A percentile compares a stretch with the other conserved stretches of the same genome.
Conservation (phyloP, 2,113 vertebrate species). For the Epinephelus moara region DNA sequence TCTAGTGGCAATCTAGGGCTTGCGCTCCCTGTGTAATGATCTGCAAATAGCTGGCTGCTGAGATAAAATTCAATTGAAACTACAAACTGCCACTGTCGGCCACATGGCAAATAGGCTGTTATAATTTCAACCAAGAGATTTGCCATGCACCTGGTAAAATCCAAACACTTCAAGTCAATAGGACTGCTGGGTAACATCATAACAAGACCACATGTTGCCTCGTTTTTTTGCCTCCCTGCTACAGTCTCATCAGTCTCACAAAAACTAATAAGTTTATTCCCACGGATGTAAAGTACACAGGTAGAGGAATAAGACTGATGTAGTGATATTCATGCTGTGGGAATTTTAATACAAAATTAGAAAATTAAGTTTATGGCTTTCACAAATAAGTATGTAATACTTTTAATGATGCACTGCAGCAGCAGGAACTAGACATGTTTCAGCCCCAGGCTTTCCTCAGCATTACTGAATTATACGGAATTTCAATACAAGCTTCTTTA, state of each 20-base stretch:
- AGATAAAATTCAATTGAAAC: slow-evolving; percentile 81
- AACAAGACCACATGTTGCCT: slow-evolving; percentile 59
- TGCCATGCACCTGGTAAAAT: slow-evolving; percentile 64
- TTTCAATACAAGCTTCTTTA: slow-evolving; percentile 14
- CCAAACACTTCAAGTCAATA: slow-evolving; percentile 65
- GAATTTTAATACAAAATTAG: background rate
- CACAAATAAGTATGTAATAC: too few species aligned
- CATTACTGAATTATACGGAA: too few species aligned
- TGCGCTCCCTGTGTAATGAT: slow-evolving; percentile 76
- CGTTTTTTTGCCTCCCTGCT: slow-evolving; percentile 1
- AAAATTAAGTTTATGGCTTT: too few species aligned
- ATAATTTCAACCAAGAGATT: slow-evolving; percentile 61
- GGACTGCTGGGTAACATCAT: slow-evolving; percentile 57
- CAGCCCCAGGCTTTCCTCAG: too few species aligned
- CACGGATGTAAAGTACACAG: background rate
- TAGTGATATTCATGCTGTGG: background rate
- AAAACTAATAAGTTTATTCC: slow-evolving; percentile 8
- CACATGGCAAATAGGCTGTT: slow-evolving; percentile 72
- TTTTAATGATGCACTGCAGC: too few species aligned
- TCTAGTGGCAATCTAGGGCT: slow-evolving; percentile 74
- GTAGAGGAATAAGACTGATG: background rate
- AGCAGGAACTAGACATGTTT: too few species aligned
- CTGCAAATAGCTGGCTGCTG: slow-evolving; percentile 81
- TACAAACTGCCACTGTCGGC: slow-evolving; percentile 64
- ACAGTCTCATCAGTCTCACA: slow-evolving; percentile 16